Base-by-base conservation (phyloP, 2,797 vertebrate genomes). In the Poeciliopsis paucimaculata region DNA sequence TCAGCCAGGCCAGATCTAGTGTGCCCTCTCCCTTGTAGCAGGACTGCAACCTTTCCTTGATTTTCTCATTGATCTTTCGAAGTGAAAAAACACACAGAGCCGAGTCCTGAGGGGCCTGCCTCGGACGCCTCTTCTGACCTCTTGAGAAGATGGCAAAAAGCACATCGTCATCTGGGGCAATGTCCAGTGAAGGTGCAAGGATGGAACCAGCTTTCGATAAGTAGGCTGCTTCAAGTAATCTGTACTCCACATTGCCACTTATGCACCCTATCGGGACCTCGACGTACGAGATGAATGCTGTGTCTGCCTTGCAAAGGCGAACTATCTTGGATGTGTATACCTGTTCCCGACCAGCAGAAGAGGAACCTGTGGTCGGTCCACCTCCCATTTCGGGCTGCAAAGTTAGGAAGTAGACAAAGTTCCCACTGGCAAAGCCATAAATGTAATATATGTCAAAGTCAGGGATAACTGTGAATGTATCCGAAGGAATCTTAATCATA, bases 361-460 rank as follows among this genome's bases (percentile, higher is more conserved):
- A 96, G 1, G 95, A 96, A 23, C 95, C 94, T 0, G 95, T 94
- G 9, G 97, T 96, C 0, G 97, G 96, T 0, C 97, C 97, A 2
- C 96, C 97, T 12, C 97, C 97, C 98, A 99, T 98, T 95, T 99
- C 98, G 0, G 98, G 98, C 85, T 99, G 98, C 77, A 99, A 94
- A 11, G 98, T 99, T 85, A 99, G 91, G 85, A 99, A 99, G 90
- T 99, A 99, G 68, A 99, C 98, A 87, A 99, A 99, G 91, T 97
- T 99, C 26, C 98, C 98, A 0, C 98, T 99, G 90, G 97, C 98
- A 86, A 99, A 99, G 84, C 98, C 98, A 0, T 99, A 99, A 88
- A 99, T 97, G 53, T 99, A 99, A 91, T 99, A 99, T 81, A 99
- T 99, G 80, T 99, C 98, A 28, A 99, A 99, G 92, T 99, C 98